Conservation (phyloP, 2,797 vertebrate genomes). For the Mormyrus proboscirostris region DNA sequence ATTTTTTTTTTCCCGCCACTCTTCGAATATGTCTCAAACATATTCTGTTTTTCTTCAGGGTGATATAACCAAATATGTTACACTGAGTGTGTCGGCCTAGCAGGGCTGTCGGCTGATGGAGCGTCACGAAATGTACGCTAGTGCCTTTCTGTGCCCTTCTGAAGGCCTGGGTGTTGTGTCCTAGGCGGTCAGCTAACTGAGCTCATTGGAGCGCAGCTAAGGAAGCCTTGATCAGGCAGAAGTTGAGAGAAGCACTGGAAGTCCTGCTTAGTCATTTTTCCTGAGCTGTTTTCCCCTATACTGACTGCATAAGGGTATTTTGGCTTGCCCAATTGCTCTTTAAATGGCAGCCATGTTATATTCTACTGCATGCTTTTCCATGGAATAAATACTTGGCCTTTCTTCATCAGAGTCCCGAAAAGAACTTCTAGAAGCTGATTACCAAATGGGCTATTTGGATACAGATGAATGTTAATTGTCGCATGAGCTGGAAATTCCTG, state of each 20-base stretch:
- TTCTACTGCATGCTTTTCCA: background rate
- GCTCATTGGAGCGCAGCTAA: background rate
- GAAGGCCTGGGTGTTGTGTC: background rate
- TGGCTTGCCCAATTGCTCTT: background rate
- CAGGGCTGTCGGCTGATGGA: background rate
- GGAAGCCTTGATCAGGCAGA: background rate
- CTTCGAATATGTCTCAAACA: background rate
- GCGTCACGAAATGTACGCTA: background rate
- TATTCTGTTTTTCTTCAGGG: background rate
- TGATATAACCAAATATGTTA: background rate
- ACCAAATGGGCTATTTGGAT: background rate
- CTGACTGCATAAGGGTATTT: background rate
- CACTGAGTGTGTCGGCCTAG: background rate
- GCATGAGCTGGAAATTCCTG: background rate
- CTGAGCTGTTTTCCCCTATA: background rate
- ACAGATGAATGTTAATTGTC: slow-evolving; percentile 1
- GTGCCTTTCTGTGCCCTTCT: background rate
- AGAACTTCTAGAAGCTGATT: background rate
- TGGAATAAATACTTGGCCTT: background rate
- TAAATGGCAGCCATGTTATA: background rate
- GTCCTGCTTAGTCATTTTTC: slow-evolving; percentile 2
- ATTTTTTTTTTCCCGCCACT: background rate
- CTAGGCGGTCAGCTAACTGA: background rate
- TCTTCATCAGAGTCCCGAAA: background rate
- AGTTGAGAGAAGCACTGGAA: background rate